Evolutionary conservation across 2,797 vertebrate species (phyloP), one percentile per base, ranked within the genome.

Genomic region (Anas acuta): DNA sequence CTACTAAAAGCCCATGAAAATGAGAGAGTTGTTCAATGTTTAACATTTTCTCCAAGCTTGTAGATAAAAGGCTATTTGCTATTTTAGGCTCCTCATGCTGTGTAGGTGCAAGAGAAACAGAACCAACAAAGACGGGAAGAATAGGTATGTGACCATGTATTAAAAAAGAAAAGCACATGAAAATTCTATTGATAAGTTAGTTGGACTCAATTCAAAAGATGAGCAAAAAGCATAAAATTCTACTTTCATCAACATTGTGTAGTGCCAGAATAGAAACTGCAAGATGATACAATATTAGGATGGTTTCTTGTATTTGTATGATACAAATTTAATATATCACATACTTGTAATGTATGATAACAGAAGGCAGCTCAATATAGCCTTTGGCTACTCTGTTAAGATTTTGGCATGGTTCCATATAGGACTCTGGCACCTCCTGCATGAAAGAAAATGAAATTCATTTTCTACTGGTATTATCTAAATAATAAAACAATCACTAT

Each of bases 361-460:
- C 61, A 86, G 75, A 53, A 89, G 22, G 20, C 62, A 94, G 56
- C 32, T 94, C 66, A 90, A 13, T 39, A 56, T 57, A 91, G 45
- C 70, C 87, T 92, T 91, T 88, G 67, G 47, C 84, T 71, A 67
- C 35, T 78, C 78, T 82, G 32, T 89, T 82, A 94, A 82, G 85
- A 90, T 78, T 77, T 88, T 79, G 30, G 35, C 60, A 8, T 85
- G 25, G 35, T 93, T 92, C 78, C 83, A 66, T 71, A 30, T 47
- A 70, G 41, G 73, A 91, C 33, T 91, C 45, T 81, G 57, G n/a
- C 35, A 84, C 32, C 11, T 85, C 12, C 84, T 92, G 26, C 69
- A 60, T 88, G 56, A 95, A 90, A 88, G 74, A 58, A 71, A 96
- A 90, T 81, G 8, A 79, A 96, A 92, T 96, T 65, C 45, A 53